These are phyloP conservation scores for Rhagoletis pomonella DNA, from an alignment of 1,140 invertebrate species.

Conservation along the genomic window DNA sequence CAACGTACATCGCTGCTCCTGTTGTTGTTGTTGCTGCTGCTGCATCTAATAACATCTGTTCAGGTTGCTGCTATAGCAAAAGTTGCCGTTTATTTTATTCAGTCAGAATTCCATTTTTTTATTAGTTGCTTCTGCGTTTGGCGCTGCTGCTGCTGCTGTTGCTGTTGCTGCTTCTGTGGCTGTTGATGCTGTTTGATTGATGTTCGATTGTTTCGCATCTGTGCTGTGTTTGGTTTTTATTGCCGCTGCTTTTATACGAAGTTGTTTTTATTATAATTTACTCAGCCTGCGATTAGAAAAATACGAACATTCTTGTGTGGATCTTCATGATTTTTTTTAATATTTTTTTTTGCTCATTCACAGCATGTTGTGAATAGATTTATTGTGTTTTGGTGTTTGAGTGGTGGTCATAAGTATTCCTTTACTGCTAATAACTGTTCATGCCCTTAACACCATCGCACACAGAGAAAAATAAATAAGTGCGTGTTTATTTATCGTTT, in stretches of 20 bases:
- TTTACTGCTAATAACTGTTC: not conserved
- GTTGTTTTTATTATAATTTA: constrained; percentile 5
- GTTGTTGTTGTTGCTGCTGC: not conserved
- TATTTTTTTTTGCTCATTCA: not conserved
- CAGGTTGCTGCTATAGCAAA: not conserved
- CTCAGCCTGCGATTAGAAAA: not conserved
- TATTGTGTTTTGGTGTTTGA: not conserved
- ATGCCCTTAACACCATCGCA: not conserved
- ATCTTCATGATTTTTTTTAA: not conserved
- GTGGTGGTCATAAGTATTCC: not conserved
- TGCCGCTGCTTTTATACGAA: not conserved
- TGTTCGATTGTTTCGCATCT: constrained; percentile 64
- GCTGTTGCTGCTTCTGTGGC: constrained; percentile 36
- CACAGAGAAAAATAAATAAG: not conserved
- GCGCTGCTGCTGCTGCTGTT: constrained; percentile 56
- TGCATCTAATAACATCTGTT: constrained; percentile 22
- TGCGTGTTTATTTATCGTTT: no score
- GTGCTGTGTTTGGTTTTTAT: not conserved
- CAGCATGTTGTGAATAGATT: not conserved
- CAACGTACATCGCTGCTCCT: not conserved
- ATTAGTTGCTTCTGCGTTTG: constrained; percentile 59
- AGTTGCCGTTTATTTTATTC: constrained; percentile 44
- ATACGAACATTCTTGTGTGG: not conserved
- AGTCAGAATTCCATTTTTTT: constrained; percentile 40
- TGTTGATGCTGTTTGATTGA: constrained; percentile 70